Conservation (phyloP, 2,113 vertebrate species). For the Corythoichthys haematopterus region DNA sequence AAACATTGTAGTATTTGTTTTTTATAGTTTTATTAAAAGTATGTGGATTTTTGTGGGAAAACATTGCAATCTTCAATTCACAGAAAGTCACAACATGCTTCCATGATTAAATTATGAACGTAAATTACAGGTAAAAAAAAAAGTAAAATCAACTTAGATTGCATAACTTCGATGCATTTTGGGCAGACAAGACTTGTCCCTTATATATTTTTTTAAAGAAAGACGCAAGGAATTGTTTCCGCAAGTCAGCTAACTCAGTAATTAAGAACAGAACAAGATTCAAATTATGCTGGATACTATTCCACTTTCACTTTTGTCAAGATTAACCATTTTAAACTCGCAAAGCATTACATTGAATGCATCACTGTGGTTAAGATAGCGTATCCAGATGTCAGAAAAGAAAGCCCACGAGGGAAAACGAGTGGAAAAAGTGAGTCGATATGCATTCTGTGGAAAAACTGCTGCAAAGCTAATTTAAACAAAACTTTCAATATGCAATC, state of each 20-base stretch:
- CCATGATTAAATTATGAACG: not conserved
- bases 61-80: not conserved
- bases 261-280: not conserved
- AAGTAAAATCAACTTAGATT: too few relatives aligned
- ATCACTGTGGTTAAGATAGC: not conserved
- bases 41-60: not conserved
- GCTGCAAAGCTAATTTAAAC: conserved; percentile 2
- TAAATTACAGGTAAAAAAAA: not conserved
- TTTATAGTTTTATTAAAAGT: not conserved
- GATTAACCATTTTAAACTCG: not conserved
- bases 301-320: not conserved
- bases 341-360: not conserved
- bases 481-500: not conserved
- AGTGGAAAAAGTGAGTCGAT: conserved; percentile 7
- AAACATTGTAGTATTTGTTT: too few relatives aligned
- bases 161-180: too few relatives aligned
- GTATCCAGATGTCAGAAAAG: conserved; percentile 1
- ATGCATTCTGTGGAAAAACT: not conserved
- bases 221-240: not conserved
- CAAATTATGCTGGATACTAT: too few relatives aligned
- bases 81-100: not conserved
- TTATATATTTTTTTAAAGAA: not conserved
- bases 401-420: not conserved
- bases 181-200: too few relatives aligned
- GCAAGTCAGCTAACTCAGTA: not conserved